Conservation (phyloP, 2,797 vertebrate species). For the Streptopelia turtur region DNA sequence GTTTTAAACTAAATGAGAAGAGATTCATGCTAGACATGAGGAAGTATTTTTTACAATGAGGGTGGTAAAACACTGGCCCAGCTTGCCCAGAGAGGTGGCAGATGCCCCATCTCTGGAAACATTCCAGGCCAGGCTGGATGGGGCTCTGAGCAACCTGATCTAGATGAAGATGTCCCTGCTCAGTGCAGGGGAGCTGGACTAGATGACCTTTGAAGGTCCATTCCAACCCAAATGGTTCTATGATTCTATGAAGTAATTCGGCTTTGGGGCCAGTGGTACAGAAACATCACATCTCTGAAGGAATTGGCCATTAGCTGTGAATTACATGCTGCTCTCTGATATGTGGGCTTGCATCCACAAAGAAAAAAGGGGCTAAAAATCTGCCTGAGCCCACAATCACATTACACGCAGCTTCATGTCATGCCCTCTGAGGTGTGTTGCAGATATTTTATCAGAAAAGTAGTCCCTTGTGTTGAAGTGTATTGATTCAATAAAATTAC, state of each 20-base stretch:
- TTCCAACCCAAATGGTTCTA: too few relatives aligned
- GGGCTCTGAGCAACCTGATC: too few relatives aligned
- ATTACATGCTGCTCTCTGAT: slow-evolving; percentile 18
- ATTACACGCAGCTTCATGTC: neutral
- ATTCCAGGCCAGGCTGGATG: too few relatives aligned
- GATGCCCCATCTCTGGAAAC: too few relatives aligned
- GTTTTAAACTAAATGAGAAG: too few relatives aligned
- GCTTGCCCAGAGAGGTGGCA: too few relatives aligned
- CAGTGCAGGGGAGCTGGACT: too few relatives aligned
- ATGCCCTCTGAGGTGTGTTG: neutral
- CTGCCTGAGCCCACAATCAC: neutral
- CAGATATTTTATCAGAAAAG: slow-evolving; percentile 43
- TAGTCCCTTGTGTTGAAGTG: slow-evolving; percentile 1
- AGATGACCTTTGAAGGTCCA: too few relatives aligned
- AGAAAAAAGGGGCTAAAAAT: neutral
- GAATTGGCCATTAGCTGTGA: neutral
- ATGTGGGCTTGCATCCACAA: neutral
- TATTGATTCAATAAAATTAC: slow-evolving; percentile 35
- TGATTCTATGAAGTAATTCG: neutral
- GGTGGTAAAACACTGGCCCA: too few relatives aligned
- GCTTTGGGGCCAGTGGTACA: neutral
- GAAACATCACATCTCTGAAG: slow-evolving; percentile 7
- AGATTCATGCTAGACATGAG: too few relatives aligned
- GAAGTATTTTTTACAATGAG: too few relatives aligned
- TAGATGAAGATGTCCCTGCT: too few relatives aligned